Conservation (phyloP, 2,888 invertebrate species). For the Lymantria monacha region DNA sequence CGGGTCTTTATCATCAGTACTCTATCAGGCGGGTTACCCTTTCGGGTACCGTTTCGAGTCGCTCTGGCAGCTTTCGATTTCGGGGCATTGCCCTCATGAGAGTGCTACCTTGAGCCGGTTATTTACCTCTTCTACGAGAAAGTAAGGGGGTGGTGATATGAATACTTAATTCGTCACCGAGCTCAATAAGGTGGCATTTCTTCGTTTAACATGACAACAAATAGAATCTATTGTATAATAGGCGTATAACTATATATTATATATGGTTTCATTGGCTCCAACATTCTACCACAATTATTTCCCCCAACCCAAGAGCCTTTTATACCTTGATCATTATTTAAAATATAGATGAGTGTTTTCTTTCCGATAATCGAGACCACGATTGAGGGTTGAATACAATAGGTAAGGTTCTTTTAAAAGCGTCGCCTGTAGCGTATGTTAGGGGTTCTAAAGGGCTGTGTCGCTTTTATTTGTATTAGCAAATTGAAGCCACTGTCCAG, state of each 20-base stretch:
- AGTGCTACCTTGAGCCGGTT: too few species aligned
- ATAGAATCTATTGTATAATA: too few species aligned
- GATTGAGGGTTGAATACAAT: slow-evolving; percentile 77
- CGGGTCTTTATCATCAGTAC: too few species aligned
- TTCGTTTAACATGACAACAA: too few species aligned
- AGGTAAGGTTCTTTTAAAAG: slow-evolving; percentile 60
- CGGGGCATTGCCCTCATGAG: too few species aligned
- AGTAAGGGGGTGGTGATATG: too few species aligned
- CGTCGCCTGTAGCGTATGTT: slow-evolving; percentile 59
- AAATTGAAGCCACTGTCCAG: slow-evolving; percentile 77
- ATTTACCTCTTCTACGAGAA: too few species aligned
- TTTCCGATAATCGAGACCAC: slow-evolving; percentile 79
- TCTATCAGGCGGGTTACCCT: too few species aligned
- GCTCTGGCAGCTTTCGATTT: too few species aligned
- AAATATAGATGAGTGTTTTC: slow-evolving; percentile 82
- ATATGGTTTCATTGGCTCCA: slow-evolving; percentile 49
- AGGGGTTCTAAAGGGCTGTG: slow-evolving; percentile 53
- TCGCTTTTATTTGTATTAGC: slow-evolving; percentile 76
- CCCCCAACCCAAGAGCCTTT: slow-evolving; percentile 43
- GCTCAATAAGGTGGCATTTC: too few species aligned
- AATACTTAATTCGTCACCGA: too few species aligned
- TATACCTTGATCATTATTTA: slow-evolving; percentile 78
- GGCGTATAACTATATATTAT: slow-evolving; percentile 15
- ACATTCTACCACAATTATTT: slow-evolving; percentile 72
- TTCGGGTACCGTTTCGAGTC: too few species aligned